phyloP scores from a whole-genome alignment of 1,140 invertebrate genomes.

The Phthorimaea operculella region DNA sequence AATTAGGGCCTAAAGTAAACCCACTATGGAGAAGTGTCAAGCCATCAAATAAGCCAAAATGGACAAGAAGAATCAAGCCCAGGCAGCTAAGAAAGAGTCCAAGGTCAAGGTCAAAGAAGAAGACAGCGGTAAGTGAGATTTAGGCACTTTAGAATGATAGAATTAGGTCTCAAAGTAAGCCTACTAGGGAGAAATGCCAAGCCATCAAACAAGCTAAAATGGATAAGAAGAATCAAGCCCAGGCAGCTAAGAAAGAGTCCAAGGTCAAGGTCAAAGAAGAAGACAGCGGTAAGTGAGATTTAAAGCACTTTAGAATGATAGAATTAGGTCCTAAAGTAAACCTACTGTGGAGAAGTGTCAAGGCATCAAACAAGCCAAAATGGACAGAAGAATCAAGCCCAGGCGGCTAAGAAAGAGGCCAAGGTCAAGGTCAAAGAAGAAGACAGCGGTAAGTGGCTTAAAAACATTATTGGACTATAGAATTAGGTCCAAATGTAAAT shows the following conservation, averaged over 20 bases:
- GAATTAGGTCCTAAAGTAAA: constrained; percentile 36
- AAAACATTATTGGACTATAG: no score
- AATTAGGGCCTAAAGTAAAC: no score
- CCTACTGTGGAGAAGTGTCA: constrained; percentile 55
- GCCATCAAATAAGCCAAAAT: constrained; percentile 59
- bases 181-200: constrained; percentile 58
- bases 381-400: constrained; percentile 56
- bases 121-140: constrained; percentile 11
- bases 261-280: constrained; percentile 51
- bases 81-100: constrained; percentile 51
- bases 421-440: constrained; percentile 50
- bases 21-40: constrained; percentile 59
- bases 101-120: constrained; percentile 51
- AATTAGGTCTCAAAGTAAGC: constrained; percentile 39
- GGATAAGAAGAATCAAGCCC: constrained; percentile 57
- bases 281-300: constrained; percentile 11
- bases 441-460: constrained; percentile 17
- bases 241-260: constrained; percentile 51
- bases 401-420: constrained; percentile 51
- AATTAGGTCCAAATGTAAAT: no score
- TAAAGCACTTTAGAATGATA: no score
- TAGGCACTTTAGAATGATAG: neutral
- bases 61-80: constrained; percentile 57
- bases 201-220: constrained; percentile 56
- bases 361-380: constrained; percentile 57